Conservation (phyloP, 2,797 vertebrate species). For the Pantherophis alleghaniensis region DNA sequence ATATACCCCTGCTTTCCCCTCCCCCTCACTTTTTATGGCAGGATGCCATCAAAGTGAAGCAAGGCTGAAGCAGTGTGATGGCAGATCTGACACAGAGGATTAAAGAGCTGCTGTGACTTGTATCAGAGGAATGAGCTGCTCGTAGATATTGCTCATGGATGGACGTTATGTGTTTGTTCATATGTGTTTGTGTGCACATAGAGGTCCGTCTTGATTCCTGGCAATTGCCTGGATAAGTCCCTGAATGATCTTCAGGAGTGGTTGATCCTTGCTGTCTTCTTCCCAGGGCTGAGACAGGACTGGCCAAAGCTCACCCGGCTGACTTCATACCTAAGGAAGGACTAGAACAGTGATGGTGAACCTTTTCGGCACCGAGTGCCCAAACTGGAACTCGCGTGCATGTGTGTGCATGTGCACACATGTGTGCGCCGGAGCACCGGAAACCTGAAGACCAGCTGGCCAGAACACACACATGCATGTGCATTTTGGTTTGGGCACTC, state of each 20-base stretch:
- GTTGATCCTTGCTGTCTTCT: not conserved
- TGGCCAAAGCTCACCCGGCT: not conserved
- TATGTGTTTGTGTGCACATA: not conserved
- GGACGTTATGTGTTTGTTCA: not conserved
- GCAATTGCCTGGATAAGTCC: not conserved
- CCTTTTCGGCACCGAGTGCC: too few species aligned
- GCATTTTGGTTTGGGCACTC: too few species aligned
- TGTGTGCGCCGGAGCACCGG: too few species aligned
- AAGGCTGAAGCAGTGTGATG: too few species aligned
- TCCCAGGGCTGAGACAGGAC: not conserved
- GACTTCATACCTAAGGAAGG: not conserved
- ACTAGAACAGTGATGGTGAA: not conserved
- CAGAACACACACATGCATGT: too few species aligned
- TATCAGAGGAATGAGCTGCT: not conserved
- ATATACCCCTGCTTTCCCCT: not conserved
- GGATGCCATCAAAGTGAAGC: not conserved
- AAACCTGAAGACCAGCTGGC: too few species aligned
- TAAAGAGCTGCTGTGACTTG: not conserved
- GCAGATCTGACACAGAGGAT: not conserved
- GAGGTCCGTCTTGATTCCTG: not conserved
- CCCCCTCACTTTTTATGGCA: not conserved
- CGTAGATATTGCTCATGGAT: not conserved
- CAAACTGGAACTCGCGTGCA: too few species aligned
- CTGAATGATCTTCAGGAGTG: not conserved
- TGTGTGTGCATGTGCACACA: too few species aligned